Conservation (phyloP, 2,797 vertebrate species). For the Phataginus tetradactyla region DNA sequence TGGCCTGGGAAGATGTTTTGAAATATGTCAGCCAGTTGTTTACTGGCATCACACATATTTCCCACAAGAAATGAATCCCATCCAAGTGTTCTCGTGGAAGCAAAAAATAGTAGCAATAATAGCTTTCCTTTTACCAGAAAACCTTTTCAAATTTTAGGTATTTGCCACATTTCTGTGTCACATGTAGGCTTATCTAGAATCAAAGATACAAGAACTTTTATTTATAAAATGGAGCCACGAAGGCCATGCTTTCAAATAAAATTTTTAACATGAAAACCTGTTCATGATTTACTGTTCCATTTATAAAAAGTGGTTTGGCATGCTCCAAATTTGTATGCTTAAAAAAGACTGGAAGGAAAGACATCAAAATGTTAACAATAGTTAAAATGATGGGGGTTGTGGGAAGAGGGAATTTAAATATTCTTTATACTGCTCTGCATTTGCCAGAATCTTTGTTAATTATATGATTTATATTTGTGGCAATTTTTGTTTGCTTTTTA, state of each 20-base stretch:
- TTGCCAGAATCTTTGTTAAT: slow-evolving; percentile 51
- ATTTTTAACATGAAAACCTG: slow-evolving; percentile 54
- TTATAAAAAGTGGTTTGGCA: neutral
- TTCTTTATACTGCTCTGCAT: slow-evolving; percentile 28
- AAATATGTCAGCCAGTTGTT: slow-evolving; percentile 52
- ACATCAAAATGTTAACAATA: slow-evolving; percentile 28
- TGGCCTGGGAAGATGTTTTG: slow-evolving; percentile 44
- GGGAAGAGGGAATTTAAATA: slow-evolving; percentile 2
- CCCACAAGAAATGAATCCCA: slow-evolving; percentile 22
- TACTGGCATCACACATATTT: slow-evolving; percentile 11
- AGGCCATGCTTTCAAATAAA: neutral
- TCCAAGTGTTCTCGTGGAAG: slow-evolving; percentile 10
- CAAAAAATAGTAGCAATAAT: neutral
- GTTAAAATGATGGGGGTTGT: neutral
- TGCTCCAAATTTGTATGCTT: slow-evolving; percentile 40
- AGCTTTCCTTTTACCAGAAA: slow-evolving; percentile 25
- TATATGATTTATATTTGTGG: slow-evolving; percentile 34
- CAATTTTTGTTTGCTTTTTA: slow-evolving; percentile 23
- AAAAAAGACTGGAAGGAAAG: neutral
- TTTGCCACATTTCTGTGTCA: neutral
- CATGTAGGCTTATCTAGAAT: slow-evolving; percentile 41
- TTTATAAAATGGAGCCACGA: neutral
- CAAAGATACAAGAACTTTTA: slow-evolving; percentile 37
- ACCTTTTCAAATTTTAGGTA: slow-evolving; percentile 60
- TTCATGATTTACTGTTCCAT: neutral